Percentiles rank a stretch among this genome's conserved stretches.
Conservation (phyloP, 2,113 vertebrate genomes). For the Nymphicus hollandicus region DNA sequence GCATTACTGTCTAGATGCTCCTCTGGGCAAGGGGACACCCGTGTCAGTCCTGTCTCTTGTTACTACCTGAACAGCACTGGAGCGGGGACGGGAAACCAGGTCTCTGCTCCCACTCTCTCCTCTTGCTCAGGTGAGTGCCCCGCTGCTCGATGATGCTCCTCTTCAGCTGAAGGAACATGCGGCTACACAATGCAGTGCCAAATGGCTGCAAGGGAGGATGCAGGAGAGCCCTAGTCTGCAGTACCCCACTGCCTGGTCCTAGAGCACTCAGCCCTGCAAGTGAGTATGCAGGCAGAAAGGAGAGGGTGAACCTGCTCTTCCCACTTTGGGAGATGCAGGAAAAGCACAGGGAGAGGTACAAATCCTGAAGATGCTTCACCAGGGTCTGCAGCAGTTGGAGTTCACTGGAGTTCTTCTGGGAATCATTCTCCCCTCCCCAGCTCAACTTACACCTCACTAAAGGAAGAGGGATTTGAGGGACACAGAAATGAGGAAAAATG, state of each 20-base stretch:
- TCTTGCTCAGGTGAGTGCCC: background rate
- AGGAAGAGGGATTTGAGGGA: background rate
- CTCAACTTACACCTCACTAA: background rate
- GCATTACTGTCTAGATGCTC: background rate
- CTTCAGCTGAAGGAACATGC: rapidly evolving
- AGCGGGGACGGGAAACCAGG: background rate
- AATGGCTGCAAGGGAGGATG: background rate
- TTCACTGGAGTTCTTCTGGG: background rate
- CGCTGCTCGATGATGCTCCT: rapidly evolving
- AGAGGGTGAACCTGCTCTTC: background rate
- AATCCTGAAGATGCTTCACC: background rate
- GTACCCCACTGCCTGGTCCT: rapidly evolving
- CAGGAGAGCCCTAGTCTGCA: background rate
- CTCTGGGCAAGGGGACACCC: background rate
- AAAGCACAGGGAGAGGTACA: background rate
- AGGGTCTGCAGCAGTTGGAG: background rate
- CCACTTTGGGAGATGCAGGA: background rate
- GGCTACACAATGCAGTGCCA: background rate
- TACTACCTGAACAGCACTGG: background rate
- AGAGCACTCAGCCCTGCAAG: background rate
- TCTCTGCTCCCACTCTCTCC: background rate
- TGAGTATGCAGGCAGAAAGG: background rate
- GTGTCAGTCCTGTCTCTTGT: background rate
- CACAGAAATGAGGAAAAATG: background rate
- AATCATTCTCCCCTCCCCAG: background rate